These are phyloP conservation scores for Margarornis squamiger DNA, from an alignment of 2,797 vertebrate species.

Conservation along the genomic window DNA sequence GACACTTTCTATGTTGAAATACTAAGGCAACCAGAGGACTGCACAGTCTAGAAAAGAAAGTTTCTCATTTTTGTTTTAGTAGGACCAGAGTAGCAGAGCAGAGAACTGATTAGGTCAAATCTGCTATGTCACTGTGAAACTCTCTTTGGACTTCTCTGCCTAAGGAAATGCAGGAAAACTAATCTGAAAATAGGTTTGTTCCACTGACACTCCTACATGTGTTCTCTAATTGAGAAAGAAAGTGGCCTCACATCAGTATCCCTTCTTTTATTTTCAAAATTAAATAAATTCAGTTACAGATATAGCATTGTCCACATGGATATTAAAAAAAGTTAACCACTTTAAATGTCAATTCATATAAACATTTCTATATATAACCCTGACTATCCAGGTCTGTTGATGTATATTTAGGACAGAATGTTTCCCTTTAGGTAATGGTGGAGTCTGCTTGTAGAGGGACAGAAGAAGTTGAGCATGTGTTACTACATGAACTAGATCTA, in stretches of 20 bases:
- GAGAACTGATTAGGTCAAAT: background rate
- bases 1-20: background rate
- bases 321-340: background rate
- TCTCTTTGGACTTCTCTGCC: background rate
- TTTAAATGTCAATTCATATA: background rate
- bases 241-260: background rate
- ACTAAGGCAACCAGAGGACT: background rate
- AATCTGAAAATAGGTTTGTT: background rate
- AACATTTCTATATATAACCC: background rate
- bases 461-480: background rate
- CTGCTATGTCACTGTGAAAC: background rate
- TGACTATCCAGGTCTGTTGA: background rate
- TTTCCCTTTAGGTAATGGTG: background rate
- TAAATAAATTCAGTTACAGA: background rate
- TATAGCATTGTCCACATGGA: background rate
- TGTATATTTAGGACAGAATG: background rate
- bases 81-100: background rate
- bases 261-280: background rate
- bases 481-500: background rate
- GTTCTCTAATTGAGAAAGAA: background rate
- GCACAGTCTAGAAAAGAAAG: background rate
- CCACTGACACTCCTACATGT: background rate
- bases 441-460: background rate
- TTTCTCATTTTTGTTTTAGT: background rate
- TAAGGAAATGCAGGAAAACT: background rate